phyloP scores from a whole-genome alignment of 2,888 invertebrate genomes.

The Rhingia rostrata region DNA sequence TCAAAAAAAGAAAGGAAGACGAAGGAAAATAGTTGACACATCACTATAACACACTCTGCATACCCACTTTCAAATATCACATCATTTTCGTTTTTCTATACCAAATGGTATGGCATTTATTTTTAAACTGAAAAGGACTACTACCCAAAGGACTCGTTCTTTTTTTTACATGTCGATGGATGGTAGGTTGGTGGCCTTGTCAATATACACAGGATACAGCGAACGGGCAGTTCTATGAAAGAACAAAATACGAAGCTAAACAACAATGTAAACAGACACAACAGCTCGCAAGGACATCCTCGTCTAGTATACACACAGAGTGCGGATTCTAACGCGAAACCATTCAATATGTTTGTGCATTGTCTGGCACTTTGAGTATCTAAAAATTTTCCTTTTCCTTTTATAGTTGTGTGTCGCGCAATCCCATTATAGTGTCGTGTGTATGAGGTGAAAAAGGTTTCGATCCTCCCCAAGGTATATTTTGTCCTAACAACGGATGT shows the following conservation, averaged over 20 bases:
- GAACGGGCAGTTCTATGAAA: conserved; percentile 1
- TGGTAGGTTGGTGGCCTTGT: conserved; percentile 18
- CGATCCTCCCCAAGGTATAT: conserved; percentile 52
- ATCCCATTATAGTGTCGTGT: conserved; percentile 19
- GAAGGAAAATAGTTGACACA: conserved; percentile 40
- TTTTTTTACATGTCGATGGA: too few relatives aligned
- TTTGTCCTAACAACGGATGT: conserved; percentile 64
- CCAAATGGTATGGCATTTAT: conserved; percentile 49
- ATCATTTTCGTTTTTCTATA: conserved; percentile 18
- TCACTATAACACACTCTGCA: conserved; percentile 28
- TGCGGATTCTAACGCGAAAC: conserved; percentile 31
- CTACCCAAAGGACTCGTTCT: conserved; percentile 32
- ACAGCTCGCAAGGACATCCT: conserved; percentile 40
- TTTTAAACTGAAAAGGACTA: conserved; percentile 42
- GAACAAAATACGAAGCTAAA: conserved; percentile 37
- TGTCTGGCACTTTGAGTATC: conserved; percentile 67
- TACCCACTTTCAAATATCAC: conserved; percentile 7
- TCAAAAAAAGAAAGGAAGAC: not conserved
- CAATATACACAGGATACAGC: conserved; percentile 30
- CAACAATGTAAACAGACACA: conserved; percentile 41
- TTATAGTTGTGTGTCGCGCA: not conserved
- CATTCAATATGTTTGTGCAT: conserved; percentile 70
- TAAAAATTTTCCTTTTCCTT: conserved; percentile 50
- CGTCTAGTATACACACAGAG: conserved; percentile 1
- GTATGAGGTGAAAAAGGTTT: conserved; percentile 52